phyloP scores from a whole-genome alignment of 2,888 invertebrate species.

The Leptinotarsa juncta region DNA sequence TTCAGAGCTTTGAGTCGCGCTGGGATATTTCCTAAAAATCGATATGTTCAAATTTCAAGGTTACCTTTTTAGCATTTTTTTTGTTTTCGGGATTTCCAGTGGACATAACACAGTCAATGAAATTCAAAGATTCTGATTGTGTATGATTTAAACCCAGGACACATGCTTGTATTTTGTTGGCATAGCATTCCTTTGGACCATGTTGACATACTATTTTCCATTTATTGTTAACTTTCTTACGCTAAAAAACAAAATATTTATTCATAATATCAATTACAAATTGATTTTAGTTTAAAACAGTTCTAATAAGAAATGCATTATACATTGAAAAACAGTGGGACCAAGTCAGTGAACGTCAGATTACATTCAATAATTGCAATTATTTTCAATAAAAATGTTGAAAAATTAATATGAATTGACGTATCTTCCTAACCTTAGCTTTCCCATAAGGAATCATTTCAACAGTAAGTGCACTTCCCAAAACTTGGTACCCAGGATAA shows the following conservation, averaged over 20 bases:
- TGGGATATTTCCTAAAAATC: too few relatives aligned
- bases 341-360: too few relatives aligned
- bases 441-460: constrained; percentile 42
- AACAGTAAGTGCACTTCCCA: constrained; percentile 35
- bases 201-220: constrained; percentile 65
- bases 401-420: background rate
- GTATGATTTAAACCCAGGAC: constrained; percentile 46
- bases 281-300: too few relatives aligned
- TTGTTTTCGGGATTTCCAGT: constrained; percentile 34
- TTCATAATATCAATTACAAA: too few relatives aligned
- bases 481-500: constrained; percentile 36
- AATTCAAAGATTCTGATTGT: constrained; percentile 34
- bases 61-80: constrained; percentile 36
- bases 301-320: too few relatives aligned
- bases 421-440: constrained; percentile 27
- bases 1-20: background rate
- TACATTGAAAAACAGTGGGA: too few relatives aligned
- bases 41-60: background rate
- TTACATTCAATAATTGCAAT: too few relatives aligned
- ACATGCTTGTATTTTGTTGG: constrained; percentile 69
- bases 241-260: constrained; percentile 24
- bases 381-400: too few relatives aligned
- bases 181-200: constrained; percentile 67
- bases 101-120: constrained; percentile 41
- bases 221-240: constrained; percentile 20